Conservation (phyloP, 2,797 vertebrate species). For the Hyperoplus immaculatus region DNA sequence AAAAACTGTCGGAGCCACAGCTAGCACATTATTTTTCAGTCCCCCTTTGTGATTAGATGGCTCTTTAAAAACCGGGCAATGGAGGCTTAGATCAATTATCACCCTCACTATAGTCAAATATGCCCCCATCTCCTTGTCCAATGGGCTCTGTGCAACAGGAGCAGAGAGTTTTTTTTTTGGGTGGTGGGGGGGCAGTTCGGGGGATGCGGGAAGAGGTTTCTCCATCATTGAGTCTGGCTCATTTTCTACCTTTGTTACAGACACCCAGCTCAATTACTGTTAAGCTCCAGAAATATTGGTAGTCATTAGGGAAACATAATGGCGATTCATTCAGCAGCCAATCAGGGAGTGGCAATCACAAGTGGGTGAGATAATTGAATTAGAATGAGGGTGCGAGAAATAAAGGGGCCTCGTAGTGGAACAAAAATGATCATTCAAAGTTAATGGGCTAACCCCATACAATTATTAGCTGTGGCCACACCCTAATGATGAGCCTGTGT, state of each 20-base stretch:
- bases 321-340: constrained; percentile 74
- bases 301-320: constrained; percentile 83
- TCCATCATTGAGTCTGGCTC: constrained; percentile 57
- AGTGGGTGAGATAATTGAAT: constrained; percentile 82
- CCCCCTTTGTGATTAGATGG: constrained; percentile 61
- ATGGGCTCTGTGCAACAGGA: constrained; percentile 27
- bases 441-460: constrained; percentile 74
- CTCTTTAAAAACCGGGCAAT: constrained; percentile 51
- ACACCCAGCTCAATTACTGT: constrained; percentile 78
- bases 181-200: not conserved
- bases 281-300: constrained; percentile 73
- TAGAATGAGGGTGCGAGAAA: constrained; percentile 73
- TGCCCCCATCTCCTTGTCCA: constrained; percentile 29
- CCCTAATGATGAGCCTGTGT: constrained; percentile 48
- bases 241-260: constrained; percentile 74
- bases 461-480: constrained; percentile 74
- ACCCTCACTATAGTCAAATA: constrained; percentile 64
- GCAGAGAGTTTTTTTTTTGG: constrained; percentile 14
- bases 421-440: constrained; percentile 77
- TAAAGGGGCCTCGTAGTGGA: constrained; percentile 59
- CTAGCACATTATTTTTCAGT: constrained; percentile 65
- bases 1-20: constrained; percentile 67
- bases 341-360: constrained; percentile 72
- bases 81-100: constrained; percentile 70
- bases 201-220: constrained; percentile 14